A percentile compares a stretch with the other conserved stretches of the same genome.
These are phyloP conservation scores for Cephalopterus ornatus DNA, from an alignment of 2,113 vertebrate genomes.

Conservation along the genomic window DNA sequence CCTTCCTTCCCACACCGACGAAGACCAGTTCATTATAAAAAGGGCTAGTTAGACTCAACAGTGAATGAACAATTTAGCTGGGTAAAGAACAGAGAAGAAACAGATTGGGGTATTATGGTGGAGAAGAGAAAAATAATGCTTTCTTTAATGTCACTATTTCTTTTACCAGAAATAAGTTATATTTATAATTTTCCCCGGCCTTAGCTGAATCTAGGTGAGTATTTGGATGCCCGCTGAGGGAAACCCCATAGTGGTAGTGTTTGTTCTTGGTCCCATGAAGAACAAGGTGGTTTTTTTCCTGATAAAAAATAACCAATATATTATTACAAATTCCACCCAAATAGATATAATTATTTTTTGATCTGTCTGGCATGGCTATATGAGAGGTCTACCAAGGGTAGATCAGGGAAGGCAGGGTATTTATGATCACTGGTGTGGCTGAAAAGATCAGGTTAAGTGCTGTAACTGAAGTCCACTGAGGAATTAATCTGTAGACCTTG, in stretches of 20 bases:
- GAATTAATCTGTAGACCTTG: constrained; percentile 4
- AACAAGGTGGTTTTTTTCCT: neutral
- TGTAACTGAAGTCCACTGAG: constrained; percentile 1
- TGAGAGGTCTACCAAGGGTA: neutral
- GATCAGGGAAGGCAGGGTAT: neutral
- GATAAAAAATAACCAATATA: neutral
- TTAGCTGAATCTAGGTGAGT: neutral
- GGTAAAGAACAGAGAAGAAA: neutral
- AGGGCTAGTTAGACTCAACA: neutral
- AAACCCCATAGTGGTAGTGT: neutral
- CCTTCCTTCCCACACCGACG: neutral
- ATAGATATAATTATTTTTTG: neutral
- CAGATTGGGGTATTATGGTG: neutral
- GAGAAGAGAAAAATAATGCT: neutral
- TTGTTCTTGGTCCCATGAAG: neutral
- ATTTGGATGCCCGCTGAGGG: neutral
- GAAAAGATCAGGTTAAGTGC: constrained; percentile 8
- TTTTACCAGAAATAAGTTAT: neutral
- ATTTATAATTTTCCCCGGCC: neutral
- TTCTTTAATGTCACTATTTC: neutral
- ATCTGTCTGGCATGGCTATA: neutral
- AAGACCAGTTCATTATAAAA: neutral
- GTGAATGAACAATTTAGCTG: neutral
- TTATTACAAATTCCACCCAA: neutral
- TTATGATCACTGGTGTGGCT: neutral